These are phyloP conservation scores for Progne subis DNA, from an alignment of 2,113 vertebrate species.

Conservation along the genomic window DNA sequence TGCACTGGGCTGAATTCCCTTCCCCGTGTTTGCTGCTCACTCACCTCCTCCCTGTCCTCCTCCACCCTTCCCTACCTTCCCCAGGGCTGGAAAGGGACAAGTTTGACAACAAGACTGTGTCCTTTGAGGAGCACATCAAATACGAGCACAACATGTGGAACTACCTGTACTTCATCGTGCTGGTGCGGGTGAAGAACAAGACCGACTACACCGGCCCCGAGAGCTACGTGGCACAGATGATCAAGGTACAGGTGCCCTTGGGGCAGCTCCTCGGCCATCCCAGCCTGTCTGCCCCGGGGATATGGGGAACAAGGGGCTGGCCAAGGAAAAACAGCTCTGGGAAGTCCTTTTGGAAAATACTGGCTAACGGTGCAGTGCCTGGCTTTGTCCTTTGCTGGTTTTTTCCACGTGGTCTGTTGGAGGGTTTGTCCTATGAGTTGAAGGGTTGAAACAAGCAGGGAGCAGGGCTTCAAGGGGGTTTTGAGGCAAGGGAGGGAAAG, in stretches of 20 bases:
- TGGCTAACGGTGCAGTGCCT: neutral
- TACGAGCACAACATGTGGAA: slow-evolving; percentile 99
- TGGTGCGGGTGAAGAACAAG: slow-evolving; percentile 94
- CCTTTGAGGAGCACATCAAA: slow-evolving; percentile 96
- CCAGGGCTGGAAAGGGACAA: slow-evolving; percentile 95
- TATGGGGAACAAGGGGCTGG: neutral
- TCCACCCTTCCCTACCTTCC: neutral
- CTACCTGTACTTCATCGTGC: slow-evolving; percentile 96
- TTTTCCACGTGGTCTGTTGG: neutral
- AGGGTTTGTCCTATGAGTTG: neutral
- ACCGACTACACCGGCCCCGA: slow-evolving; percentile 96
- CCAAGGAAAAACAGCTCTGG: neutral
- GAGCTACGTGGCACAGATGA: slow-evolving; percentile 97
- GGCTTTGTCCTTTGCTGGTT: neutral
- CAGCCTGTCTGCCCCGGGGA: rapidly evolving
- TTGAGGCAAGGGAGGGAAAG: neutral
- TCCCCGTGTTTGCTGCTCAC: neutral
- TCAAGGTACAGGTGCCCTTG: slow-evolving; percentile 79
- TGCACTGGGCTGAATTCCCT: neutral
- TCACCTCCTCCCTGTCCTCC: neutral
- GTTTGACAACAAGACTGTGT: slow-evolving; percentile 98
- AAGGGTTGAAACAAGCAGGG: neutral
- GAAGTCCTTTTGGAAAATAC: neutral
- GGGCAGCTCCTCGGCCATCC: neutral
- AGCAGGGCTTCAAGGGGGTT: neutral